A percentile compares a stretch with the other conserved stretches of the same genome.
phyloP scores from a whole-genome alignment of 1,140 invertebrate species.

The Hormaphis cornu region DNA sequence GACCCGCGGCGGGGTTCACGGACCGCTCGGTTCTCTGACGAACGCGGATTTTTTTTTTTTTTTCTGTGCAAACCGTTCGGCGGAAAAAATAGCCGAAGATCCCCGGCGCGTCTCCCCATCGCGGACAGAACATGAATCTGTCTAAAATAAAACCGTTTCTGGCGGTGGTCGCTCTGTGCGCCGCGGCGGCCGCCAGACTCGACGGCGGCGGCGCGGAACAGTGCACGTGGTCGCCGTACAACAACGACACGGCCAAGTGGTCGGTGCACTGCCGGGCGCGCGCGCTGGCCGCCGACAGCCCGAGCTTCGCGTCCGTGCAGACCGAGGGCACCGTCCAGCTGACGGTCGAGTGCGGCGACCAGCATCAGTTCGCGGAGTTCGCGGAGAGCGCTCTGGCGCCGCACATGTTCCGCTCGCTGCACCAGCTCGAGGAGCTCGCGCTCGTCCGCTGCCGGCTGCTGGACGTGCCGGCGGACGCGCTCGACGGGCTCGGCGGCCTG shows the following conservation, averaged over 20 bases:
- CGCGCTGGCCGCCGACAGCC: conserved; percentile 57
- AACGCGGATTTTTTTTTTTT: neutral
- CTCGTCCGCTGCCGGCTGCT: conserved; percentile 72
- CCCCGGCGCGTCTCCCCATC: neutral
- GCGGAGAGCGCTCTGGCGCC: conserved; percentile 67
- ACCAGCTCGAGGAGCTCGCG: conserved; percentile 59
- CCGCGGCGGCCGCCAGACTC: neutral
- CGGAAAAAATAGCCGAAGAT: neutral
- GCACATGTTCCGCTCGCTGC: conserved; percentile 61
- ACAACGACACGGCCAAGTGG: conserved; percentile 48
- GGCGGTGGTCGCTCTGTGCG: conserved; percentile 20
- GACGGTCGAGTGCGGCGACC: conserved; percentile 64
- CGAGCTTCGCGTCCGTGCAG: conserved; percentile 50
- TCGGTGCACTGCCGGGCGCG: conserved; percentile 57
- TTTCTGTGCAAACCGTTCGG: neutral
- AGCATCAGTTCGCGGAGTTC: too few relatives aligned
- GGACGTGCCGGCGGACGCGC: conserved; percentile 61
- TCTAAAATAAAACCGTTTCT: conserved; percentile 7
- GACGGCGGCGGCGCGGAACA: conserved; percentile 33
- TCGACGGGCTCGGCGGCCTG: conserved; percentile 63
- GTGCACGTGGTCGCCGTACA: conserved; percentile 51
- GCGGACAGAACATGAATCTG: neutral
- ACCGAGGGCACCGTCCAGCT: conserved; percentile 60
- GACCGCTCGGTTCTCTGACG: conserved; percentile 14
- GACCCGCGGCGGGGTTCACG: neutral